A percentile compares a stretch with the other conserved stretches of the same genome.
Evolutionary conservation across 2,888 invertebrate genomes (phyloP).

Genomic region (Piscicola geometra): DNA sequence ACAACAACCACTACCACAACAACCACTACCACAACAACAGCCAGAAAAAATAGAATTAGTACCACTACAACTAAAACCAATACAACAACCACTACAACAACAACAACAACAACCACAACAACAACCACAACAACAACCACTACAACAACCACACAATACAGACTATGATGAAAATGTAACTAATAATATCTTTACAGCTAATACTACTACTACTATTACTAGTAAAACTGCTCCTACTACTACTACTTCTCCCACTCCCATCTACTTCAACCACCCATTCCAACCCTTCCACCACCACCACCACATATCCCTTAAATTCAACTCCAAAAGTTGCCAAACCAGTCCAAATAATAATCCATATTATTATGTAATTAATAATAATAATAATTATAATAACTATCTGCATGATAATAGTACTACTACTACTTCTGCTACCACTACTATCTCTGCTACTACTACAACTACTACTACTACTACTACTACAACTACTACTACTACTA

Average conservation of each 20-base stretch:
- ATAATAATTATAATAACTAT: too few relatives aligned
- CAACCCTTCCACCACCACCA: neutral
- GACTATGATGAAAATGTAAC: neutral
- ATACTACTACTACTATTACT: neutral
- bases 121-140: neutral
- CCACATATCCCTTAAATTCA: neutral
- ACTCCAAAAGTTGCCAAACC: too few relatives aligned
- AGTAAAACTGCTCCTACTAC: too few relatives aligned
- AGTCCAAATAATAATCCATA: too few relatives aligned
- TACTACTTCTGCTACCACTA: too few relatives aligned
- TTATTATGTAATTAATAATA: too few relatives aligned
- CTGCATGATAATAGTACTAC: too few relatives aligned
- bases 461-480: too few relatives aligned
- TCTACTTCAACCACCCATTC: neutral
- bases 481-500: too few relatives aligned
- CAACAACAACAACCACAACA: neutral
- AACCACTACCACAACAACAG: neutral
- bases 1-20: slow-evolving; percentile 14
- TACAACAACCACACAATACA: neutral
- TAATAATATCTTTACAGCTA: too few relatives aligned
- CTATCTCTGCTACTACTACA: too few relatives aligned
- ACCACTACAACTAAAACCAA: neutral
- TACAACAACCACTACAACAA: neutral
- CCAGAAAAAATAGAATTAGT: neutral
- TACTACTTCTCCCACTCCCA: neutral